Percentiles rank a stretch among this genome's conserved stretches.
Evolutionary conservation across 1,140 invertebrate species (phyloP).

Genomic region (Grapholita molesta): DNA sequence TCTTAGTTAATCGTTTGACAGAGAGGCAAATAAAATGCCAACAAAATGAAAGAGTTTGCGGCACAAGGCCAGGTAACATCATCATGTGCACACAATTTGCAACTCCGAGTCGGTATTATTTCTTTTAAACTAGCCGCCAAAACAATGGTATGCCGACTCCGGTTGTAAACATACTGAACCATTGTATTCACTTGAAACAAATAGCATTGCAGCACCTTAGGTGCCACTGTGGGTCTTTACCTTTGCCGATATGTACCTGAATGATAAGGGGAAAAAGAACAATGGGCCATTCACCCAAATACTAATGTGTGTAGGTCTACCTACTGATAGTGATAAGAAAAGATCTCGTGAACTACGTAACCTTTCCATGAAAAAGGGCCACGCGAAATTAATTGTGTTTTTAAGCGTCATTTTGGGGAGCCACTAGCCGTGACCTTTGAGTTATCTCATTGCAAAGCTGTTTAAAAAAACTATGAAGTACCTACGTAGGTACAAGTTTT

Average conservation of each 20-base stretch:
- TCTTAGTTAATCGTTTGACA: no score
- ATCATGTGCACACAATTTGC: background rate
- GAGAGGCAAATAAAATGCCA: no score
- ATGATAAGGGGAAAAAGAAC: background rate
- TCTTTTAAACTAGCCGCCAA: slow-evolving; percentile 34
- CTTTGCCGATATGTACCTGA: slow-evolving; percentile 26
- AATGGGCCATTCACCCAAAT: background rate
- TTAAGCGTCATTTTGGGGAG: background rate
- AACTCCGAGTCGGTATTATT: slow-evolving; percentile 24
- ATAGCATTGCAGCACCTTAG: slow-evolving; percentile 46
- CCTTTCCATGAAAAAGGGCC: slow-evolving; percentile 17
- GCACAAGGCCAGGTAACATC: background rate
- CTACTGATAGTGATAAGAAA: background rate
- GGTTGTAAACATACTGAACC: slow-evolving; percentile 40
- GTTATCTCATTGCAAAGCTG: background rate
- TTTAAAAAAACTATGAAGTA: background rate
- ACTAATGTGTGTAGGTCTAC: background rate
- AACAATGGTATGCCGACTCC: slow-evolving; percentile 36
- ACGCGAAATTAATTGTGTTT: background rate
- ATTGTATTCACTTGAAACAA: slow-evolving; percentile 45
- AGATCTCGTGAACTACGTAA: background rate
- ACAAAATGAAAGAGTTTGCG: no score
- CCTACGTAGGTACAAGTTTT: background rate
- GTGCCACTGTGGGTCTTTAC: slow-evolving; percentile 50
- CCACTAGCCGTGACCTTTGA: background rate